Evolutionary conservation across 2,888 invertebrate genomes (phyloP).

Genomic region (Ditula angustiorana): DNA sequence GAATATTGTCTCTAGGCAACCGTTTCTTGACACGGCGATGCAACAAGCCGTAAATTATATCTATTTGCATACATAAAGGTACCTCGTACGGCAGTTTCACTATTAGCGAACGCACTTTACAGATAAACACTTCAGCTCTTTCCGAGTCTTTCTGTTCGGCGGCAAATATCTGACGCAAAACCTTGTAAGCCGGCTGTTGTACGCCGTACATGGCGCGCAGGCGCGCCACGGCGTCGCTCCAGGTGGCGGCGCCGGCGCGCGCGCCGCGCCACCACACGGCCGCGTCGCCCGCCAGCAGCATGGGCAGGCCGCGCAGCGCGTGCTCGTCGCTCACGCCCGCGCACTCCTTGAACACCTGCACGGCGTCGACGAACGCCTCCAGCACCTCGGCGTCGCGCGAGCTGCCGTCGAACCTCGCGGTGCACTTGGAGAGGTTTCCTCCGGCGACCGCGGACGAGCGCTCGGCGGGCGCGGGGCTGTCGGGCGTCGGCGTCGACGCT

Average conservation of each 20-base stretch:
- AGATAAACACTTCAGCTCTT: not conserved
- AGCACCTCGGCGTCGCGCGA: slow-evolving; percentile 10
- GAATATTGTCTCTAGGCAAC: no score
- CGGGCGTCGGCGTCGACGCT: not conserved
- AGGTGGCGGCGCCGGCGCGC: not conserved
- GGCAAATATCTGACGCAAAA: slow-evolving; percentile 14
- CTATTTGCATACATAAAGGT: not conserved
- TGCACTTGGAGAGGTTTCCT: slow-evolving; percentile 23
- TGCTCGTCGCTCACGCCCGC: slow-evolving; percentile 23
- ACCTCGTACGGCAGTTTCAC: not conserved
- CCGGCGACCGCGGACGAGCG: not conserved
- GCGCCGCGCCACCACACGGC: slow-evolving; percentile 34
- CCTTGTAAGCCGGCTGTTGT: slow-evolving; percentile 8
- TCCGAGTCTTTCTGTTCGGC: not conserved
- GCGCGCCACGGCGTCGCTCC: slow-evolving; percentile 15
- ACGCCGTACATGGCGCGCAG: slow-evolving; percentile 20
- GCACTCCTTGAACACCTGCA: slow-evolving; percentile 25
- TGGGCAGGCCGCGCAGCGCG: slow-evolving; percentile 26
- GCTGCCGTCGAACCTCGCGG: slow-evolving; percentile 22
- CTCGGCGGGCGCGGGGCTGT: not conserved
- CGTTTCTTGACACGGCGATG: not conserved
- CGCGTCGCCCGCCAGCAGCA: slow-evolving; percentile 31
- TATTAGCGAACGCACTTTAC: not conserved
- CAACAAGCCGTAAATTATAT: slow-evolving; percentile 8
- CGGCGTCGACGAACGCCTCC: slow-evolving; percentile 28